Percentiles rank a stretch among this genome's conserved stretches.
Evolutionary conservation across 2,888 invertebrate species (phyloP).

Genomic region (Epiblema foenella): DNA sequence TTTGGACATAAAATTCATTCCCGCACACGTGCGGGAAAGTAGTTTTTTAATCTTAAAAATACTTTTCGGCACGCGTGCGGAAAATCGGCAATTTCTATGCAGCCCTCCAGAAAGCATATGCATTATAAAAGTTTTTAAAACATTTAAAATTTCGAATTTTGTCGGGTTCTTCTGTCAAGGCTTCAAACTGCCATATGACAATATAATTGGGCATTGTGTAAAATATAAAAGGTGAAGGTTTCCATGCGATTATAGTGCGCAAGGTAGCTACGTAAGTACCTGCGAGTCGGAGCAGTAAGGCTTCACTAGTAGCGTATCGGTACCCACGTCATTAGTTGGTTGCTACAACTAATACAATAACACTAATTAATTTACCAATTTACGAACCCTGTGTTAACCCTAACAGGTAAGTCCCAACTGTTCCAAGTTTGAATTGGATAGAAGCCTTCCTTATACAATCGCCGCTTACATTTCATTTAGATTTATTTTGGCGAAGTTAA

Average conservation of each 20-base stretch:
- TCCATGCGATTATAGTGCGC: neutral
- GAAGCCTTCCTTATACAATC: slow-evolving; percentile 23
- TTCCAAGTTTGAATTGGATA: slow-evolving; percentile 31
- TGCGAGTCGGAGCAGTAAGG: slow-evolving; percentile 46
- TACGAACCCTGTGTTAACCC: slow-evolving; percentile 3
- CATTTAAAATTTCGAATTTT: neutral
- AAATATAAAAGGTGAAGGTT: slow-evolving; percentile 13
- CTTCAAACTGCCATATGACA: neutral
- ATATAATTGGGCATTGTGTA: neutral
- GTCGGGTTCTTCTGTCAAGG: neutral
- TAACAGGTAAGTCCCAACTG: slow-evolving; percentile 16
- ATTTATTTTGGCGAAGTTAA: neutral
- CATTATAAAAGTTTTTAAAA: neutral
- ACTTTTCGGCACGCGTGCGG: neutral
- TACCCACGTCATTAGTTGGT: slow-evolving; percentile 33
- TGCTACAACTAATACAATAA: slow-evolving; percentile 56
- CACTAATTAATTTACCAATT: slow-evolving; percentile 64
- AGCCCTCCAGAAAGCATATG: too few relatives aligned
- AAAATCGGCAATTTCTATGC: neutral
- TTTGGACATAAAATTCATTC: too few relatives aligned
- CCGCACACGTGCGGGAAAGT: too few relatives aligned
- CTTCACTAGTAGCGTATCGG: slow-evolving; percentile 50
- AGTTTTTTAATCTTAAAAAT: too few relatives aligned
- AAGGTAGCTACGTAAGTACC: slow-evolving; percentile 26
- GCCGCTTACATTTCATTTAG: neutral